Conservation (phyloP, 2,888 invertebrate genomes). For the Dione vanillae region DNA sequence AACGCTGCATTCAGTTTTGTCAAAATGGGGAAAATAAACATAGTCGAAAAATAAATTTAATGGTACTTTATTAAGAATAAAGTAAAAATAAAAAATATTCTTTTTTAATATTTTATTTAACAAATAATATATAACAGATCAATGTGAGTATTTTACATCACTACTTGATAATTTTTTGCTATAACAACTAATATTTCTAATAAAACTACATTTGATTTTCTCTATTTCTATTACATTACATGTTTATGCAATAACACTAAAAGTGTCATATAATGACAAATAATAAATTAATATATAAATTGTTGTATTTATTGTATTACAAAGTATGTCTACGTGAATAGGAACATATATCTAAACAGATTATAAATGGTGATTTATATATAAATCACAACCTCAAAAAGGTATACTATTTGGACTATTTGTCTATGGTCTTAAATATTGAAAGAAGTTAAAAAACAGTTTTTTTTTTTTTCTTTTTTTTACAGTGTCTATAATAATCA, state of each 20-base stretch:
- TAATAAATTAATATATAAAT: not conserved
- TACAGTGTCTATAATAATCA: too few species aligned
- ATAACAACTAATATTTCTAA: not conserved
- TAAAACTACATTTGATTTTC: too few species aligned
- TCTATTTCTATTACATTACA: too few species aligned
- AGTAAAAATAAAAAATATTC: not conserved
- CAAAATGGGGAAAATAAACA: too few species aligned
- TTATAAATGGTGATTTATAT: not conserved
- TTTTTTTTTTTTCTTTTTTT: not conserved
- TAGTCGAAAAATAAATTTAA: too few species aligned
- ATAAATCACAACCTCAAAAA: slow-evolving; percentile 1
- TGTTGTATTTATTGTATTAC: not conserved
- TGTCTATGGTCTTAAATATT: not conserved
- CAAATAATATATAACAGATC: not conserved
- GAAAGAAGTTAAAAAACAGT: not conserved
- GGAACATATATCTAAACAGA: not conserved
- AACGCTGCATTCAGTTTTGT: too few species aligned
- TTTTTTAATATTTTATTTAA: not conserved
- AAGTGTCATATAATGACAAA: not conserved
- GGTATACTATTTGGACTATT: not conserved
- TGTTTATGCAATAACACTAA: too few species aligned
- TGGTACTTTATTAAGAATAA: not conserved
- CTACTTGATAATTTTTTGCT: not conserved
- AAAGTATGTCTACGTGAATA: not conserved
- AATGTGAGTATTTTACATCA: not conserved